A percentile compares a stretch with the other conserved stretches of the same genome.
Evolutionary conservation across 2,113 vertebrate species (phyloP).

Genomic region (Microcebus murinus): DNA sequence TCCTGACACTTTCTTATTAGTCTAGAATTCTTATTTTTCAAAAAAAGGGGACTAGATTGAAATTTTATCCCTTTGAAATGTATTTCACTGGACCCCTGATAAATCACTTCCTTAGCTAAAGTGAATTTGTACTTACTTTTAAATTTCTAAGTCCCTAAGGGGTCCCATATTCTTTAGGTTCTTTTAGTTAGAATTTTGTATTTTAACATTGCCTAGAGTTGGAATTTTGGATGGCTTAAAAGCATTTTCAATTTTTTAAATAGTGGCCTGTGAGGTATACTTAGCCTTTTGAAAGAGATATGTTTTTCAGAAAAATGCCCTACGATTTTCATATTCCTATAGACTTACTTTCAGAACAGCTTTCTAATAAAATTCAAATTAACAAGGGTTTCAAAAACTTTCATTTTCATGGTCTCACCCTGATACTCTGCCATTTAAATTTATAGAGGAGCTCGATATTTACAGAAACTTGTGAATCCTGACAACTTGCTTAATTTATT

Average conservation of each 20-base stretch:
- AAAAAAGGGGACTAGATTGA: constrained; percentile 18
- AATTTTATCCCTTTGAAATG: constrained; percentile 55
- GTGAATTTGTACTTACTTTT: constrained; percentile 59
- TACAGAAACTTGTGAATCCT: background rate
- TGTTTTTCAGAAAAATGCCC: constrained; percentile 46
- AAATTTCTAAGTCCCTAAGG: constrained; percentile 16
- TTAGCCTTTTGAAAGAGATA: constrained; percentile 30
- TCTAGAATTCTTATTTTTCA: constrained; percentile 26
- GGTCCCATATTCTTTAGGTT: background rate
- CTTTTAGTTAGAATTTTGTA: constrained; percentile 51
- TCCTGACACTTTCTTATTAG: constrained; percentile 19
- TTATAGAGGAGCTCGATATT: background rate
- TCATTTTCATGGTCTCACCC: background rate
- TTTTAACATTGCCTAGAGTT: constrained; percentile 53
- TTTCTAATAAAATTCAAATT: constrained; percentile 45
- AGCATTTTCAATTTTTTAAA: constrained; percentile 45
- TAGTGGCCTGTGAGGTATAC: background rate
- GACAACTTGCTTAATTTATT: constrained; percentile 5
- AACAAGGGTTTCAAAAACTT: constrained; percentile 24
- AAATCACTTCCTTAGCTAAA: constrained; percentile 45
- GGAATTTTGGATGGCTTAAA: constrained; percentile 61
- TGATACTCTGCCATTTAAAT: background rate
- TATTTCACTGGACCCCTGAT: constrained; percentile 17
- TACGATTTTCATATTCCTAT: constrained; percentile 12
- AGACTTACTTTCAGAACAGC: constrained; percentile 12